These are phyloP conservation scores for Nannobrachium achirus DNA, from an alignment of 2,113 vertebrate genomes.

Conservation along the genomic window DNA sequence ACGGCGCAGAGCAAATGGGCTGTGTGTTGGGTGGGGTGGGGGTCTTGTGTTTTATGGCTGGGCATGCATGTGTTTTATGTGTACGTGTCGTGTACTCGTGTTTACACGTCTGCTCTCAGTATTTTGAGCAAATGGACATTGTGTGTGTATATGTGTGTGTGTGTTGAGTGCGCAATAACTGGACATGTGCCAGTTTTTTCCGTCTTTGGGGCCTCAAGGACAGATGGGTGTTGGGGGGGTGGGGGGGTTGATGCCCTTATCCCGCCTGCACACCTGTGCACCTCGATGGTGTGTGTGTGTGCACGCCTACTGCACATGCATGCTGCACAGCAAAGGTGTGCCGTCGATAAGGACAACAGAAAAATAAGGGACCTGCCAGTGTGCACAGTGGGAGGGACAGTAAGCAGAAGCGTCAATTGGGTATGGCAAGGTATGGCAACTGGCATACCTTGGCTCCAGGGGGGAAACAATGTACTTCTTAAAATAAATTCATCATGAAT, in stretches of 20 bases:
- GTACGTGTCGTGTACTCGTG: too few relatives aligned
- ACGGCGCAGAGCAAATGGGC: conserved; percentile 70
- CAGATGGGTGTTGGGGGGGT: conserved; percentile 43
- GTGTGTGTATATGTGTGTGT: conserved; percentile 14
- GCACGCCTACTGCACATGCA: not conserved
- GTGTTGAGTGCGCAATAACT: not conserved
- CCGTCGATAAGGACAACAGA: not conserved
- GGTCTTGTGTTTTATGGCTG: too few relatives aligned
- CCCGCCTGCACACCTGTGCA: conserved; percentile 63
- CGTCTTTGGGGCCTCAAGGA: conserved; percentile 10
- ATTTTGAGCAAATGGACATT: not conserved
- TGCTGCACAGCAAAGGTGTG: too few relatives aligned
- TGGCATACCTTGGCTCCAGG: too few relatives aligned
- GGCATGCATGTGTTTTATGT: too few relatives aligned
- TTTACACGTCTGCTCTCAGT: too few relatives aligned
- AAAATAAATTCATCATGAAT: too few relatives aligned
- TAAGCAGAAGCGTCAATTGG: too few relatives aligned
- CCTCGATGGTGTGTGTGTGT: conserved; percentile 24
- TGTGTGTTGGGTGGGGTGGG: too few relatives aligned
- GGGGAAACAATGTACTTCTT: too few relatives aligned
- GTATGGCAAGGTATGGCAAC: too few relatives aligned
- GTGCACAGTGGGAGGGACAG: conserved; percentile 45
- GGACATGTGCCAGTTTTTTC: conserved; percentile 12
- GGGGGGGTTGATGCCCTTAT: conserved; percentile 41
- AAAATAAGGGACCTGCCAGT: conserved; percentile 15